phyloP scores from a whole-genome alignment of 2,888 invertebrate species.

The Drosophila robusta region DNA sequence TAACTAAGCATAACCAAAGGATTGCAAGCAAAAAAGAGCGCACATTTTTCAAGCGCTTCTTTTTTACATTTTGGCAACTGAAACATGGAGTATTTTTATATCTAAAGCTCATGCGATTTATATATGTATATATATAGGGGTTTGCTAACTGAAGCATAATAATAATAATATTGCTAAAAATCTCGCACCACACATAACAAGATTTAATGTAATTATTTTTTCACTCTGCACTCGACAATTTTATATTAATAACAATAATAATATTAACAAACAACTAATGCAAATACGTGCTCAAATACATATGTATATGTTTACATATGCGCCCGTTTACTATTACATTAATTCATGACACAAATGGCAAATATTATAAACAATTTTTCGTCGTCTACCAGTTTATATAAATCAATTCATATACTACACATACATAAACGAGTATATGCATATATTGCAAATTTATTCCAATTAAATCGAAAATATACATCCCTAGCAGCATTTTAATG shows the following conservation, averaged over 20 bases:
- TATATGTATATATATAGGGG: slow-evolving; percentile 27
- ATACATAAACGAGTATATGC: slow-evolving; percentile 34
- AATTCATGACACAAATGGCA: slow-evolving; percentile 19
- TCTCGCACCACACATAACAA: slow-evolving; percentile 26
- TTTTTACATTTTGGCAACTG: not conserved
- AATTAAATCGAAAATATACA: slow-evolving; percentile 69
- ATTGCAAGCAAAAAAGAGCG: slow-evolving; percentile 9
- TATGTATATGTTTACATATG: slow-evolving; percentile 9
- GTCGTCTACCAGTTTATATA: slow-evolving; percentile 71
- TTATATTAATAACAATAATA: slow-evolving; percentile 20
- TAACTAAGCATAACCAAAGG: slow-evolving; percentile 41
- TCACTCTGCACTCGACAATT: slow-evolving; percentile 41
- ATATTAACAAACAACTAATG: slow-evolving; percentile 18
- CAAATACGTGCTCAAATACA: slow-evolving; percentile 27
- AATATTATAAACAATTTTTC: slow-evolving; percentile 51
- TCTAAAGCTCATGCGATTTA: slow-evolving; percentile 36
- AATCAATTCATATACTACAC: slow-evolving; percentile 53
- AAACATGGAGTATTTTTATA: slow-evolving; percentile 66
- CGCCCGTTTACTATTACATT: slow-evolving; percentile 26
- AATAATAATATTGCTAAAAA: slow-evolving; percentile 16
- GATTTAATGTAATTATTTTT: slow-evolving; percentile 45
- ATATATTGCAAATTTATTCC: slow-evolving; percentile 70
- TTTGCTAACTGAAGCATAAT: slow-evolving; percentile 3
- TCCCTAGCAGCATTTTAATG: slow-evolving; percentile 77
- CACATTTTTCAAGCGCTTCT: slow-evolving; percentile 18